Percentiles rank a stretch among this genome's conserved stretches.
phyloP scores from a whole-genome alignment of 2,113 vertebrate genomes.

The Cettia cetti region DNA sequence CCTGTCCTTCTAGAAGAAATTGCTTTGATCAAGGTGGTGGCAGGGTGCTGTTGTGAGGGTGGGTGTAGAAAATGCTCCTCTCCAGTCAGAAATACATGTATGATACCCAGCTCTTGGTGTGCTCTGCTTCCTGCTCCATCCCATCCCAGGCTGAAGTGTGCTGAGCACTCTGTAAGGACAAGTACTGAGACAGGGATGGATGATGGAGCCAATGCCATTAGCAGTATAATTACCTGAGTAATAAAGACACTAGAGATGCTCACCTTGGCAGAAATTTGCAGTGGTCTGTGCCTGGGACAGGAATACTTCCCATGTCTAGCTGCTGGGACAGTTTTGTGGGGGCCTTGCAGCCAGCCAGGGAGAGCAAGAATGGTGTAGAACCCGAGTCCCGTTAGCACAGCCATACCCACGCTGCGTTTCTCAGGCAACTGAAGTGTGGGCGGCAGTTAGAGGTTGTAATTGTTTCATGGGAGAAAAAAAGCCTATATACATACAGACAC shows the following conservation, averaged over 20 bases:
- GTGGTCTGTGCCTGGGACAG: background rate
- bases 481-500: background rate
- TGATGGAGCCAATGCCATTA: background rate
- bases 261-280: background rate
- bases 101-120: background rate
- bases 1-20: background rate
- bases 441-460: slow-evolving; percentile 20
- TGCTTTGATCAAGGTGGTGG: background rate
- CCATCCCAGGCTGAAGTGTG: background rate
- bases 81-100: background rate
- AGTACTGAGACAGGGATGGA: background rate
- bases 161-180: background rate
- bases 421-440: slow-evolving; percentile 64
- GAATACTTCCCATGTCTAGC: background rate
- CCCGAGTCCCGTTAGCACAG: background rate
- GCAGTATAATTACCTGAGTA: background rate
- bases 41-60: background rate
- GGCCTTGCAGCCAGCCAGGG: background rate
- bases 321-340: background rate
- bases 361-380: background rate
- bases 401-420: slow-evolving; percentile 57
- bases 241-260: background rate
- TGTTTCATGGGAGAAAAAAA: background rate
- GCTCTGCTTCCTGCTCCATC: background rate
- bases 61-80: background rate